Evolutionary conservation across 2,888 invertebrate species (phyloP).

Genomic region (Melieria picta): DNA sequence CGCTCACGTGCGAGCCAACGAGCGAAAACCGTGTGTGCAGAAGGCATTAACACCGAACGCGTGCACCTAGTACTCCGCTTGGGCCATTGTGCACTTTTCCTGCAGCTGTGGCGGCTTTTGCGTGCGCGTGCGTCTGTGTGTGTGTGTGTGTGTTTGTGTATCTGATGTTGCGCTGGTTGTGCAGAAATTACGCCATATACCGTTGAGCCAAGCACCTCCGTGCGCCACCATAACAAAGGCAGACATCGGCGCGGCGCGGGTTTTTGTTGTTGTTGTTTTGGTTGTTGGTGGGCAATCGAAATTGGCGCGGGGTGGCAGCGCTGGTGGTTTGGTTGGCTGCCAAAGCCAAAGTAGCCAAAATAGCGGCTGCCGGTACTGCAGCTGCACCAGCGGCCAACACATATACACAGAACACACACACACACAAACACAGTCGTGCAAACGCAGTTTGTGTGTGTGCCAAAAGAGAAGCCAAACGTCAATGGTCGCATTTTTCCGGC

Average conservation of each 20-base stretch:
- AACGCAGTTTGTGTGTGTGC: not conserved
- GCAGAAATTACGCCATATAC: constrained; percentile 26
- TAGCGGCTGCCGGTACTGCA: not conserved
- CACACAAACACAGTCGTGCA: not conserved
- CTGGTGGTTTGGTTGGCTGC: constrained; percentile 17
- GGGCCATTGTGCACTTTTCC: constrained; percentile 20
- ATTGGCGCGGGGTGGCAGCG: constrained; percentile 8
- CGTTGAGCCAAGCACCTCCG: constrained; percentile 7
- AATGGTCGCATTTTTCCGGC: constrained; percentile 42
- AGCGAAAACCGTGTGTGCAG: constrained; percentile 50
- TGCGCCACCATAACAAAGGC: constrained; percentile 10
- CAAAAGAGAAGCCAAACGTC: constrained; percentile 37
- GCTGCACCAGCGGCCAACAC: not conserved
- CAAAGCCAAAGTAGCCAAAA: constrained; percentile 1
- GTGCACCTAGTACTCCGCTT: constrained; percentile 16
- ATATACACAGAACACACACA: not conserved
- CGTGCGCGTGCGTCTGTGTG: constrained; percentile 1
- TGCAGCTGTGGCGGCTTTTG: not conserved
- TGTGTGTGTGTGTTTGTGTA: constrained; percentile 13
- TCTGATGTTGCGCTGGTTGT: constrained; percentile 18
- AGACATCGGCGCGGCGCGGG: constrained; percentile 16
- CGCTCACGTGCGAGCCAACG: constrained; percentile 8
- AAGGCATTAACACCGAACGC: constrained; percentile 64
- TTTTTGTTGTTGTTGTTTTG: not conserved
- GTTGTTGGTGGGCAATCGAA: not conserved